A percentile compares a stretch with the other conserved stretches of the same genome.
Evolutionary conservation across 2,797 vertebrate genomes (phyloP).

Genomic region (Epinephelus awoara): DNA sequence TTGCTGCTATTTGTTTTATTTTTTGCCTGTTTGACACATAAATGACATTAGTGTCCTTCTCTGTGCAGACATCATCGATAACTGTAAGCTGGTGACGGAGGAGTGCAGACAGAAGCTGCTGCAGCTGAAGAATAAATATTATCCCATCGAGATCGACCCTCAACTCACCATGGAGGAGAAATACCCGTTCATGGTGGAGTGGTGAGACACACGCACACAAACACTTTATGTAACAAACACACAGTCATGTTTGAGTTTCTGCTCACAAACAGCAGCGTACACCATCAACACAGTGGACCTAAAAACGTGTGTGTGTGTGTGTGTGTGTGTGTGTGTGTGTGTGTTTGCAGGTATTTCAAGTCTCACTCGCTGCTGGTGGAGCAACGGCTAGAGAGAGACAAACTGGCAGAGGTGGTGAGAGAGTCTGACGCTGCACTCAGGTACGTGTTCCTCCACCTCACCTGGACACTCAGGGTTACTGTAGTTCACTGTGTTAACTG

Average conservation of each 20-base stretch:
- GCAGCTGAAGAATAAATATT: slow-evolving; percentile 95
- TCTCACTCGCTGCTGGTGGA: slow-evolving; percentile 94
- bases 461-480: neutral
- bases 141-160: slow-evolving; percentile 96
- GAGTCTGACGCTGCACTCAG: slow-evolving; percentile 95
- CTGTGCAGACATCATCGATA: slow-evolving; percentile 93
- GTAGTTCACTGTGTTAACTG: neutral
- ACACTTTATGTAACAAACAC: neutral
- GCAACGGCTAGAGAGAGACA: slow-evolving; percentile 91
- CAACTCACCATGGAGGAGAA: slow-evolving; percentile 94
- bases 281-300: no score
- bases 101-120: slow-evolving; percentile 94
- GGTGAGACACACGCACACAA: slow-evolving; percentile 85
- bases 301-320: neutral
- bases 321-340: neutral
- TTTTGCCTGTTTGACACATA: neutral
- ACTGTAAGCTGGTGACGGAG: slow-evolving; percentile 94
- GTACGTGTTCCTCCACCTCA: slow-evolving; percentile 74
- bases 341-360: slow-evolving; percentile 92
- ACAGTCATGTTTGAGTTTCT: neutral
- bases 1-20: neutral
- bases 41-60: accelerated
- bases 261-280: neutral
- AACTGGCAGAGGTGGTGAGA: slow-evolving; percentile 91
- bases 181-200: slow-evolving; percentile 96